Percentiles rank a stretch among this genome's conserved stretches.
Conservation (phyloP, 2,113 vertebrate genomes). For the Albula glossodonta region DNA sequence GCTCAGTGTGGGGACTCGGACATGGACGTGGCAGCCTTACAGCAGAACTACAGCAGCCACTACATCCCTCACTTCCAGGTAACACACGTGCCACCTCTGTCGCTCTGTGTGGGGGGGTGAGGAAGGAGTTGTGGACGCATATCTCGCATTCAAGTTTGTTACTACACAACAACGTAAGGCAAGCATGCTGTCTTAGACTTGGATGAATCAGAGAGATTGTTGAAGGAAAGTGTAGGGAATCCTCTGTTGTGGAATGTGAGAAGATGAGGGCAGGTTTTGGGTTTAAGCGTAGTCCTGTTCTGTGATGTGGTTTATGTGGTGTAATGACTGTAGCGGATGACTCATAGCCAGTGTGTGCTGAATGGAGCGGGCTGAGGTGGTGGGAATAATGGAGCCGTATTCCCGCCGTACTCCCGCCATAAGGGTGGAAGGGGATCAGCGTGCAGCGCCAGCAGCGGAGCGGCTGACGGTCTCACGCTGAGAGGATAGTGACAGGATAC, state of each 20-base stretch:
- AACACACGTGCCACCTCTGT: constrained; percentile 18
- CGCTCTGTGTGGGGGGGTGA: background rate
- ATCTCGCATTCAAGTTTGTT: background rate
- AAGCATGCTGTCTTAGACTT: background rate
- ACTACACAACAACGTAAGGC: background rate
- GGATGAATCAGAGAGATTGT: background rate
- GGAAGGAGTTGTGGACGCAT: no score
- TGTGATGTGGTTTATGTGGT: no score
- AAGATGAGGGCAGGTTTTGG: no score
- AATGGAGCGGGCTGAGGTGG: no score
- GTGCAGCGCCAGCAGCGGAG: background rate
- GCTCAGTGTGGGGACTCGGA: constrained; percentile 32
- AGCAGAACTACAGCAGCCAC: constrained; percentile 62
- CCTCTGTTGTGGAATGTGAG: no score
- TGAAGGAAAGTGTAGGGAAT: no score
- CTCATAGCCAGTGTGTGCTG: no score
- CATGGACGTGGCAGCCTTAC: constrained; percentile 69
- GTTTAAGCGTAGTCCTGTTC: no score
- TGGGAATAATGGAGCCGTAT: no score
- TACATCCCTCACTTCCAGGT: constrained; percentile 69
- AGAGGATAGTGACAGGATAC: background rate
- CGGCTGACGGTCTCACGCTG: background rate
- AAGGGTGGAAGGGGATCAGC: no score
- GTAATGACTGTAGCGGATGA: no score
- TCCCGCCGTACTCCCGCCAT: no score